These are phyloP conservation scores for Hystrix brachyura DNA, from an alignment of 2,113 vertebrate genomes.

Conservation along the genomic window DNA sequence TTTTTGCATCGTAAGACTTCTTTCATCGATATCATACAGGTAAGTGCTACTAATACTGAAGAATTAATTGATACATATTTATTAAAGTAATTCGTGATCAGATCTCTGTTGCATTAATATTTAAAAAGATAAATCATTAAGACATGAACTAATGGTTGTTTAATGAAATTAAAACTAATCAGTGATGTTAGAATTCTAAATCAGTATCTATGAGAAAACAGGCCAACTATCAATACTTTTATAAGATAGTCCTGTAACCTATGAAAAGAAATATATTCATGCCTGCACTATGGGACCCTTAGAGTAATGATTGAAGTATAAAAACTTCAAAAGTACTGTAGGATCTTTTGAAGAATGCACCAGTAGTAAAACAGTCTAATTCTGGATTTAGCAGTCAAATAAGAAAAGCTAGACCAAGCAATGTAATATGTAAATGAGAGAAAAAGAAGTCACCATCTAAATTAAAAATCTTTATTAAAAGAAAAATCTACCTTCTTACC, in stretches of 20 bases:
- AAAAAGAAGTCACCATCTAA: neutral
- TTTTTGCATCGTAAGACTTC: neutral
- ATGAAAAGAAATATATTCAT: neutral
- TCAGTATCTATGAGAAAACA: constrained; percentile 6
- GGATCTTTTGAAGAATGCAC: neutral
- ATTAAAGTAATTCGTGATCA: neutral
- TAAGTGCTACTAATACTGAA: neutral
- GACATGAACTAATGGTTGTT: neutral
- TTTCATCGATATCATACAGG: neutral
- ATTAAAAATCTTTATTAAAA: neutral
- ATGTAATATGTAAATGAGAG: neutral
- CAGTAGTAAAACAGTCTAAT: neutral
- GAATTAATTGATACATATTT: neutral
- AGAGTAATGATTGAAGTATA: neutral
- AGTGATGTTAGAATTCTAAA: neutral
- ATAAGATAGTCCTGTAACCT: neutral
- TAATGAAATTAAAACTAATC: neutral
- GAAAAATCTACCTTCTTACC: neutral
- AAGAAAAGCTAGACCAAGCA: neutral
- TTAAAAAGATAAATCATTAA: neutral
- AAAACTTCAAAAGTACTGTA: neutral
- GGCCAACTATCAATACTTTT: neutral
- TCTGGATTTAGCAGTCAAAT: neutral
- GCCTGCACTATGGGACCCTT: neutral
- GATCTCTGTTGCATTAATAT: neutral